Evolutionary conservation across 2,888 invertebrate genomes (phyloP).

Genomic region (Pollenia labialis): DNA sequence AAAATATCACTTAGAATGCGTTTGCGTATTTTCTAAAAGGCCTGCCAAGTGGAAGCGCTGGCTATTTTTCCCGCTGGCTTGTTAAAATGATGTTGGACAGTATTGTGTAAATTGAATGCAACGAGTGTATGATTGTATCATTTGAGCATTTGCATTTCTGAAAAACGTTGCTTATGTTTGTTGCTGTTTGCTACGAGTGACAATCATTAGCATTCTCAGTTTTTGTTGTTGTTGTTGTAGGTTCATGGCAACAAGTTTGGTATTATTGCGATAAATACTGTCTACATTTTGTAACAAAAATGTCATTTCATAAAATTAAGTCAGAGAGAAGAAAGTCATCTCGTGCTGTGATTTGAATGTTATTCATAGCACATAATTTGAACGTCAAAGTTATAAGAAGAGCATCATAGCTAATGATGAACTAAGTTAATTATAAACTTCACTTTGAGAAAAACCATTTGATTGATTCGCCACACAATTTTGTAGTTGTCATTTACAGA

Average conservation of each 20-base stretch:
- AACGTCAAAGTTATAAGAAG: background rate
- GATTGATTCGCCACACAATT: slow-evolving; percentile 6
- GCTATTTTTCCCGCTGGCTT: background rate
- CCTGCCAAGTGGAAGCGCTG: too few species aligned
- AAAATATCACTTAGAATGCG: too few species aligned
- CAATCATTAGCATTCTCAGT: background rate
- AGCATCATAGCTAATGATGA: background rate
- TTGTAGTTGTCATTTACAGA: background rate
- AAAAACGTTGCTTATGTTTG: background rate
- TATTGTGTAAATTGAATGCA: background rate
- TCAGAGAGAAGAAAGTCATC: background rate
- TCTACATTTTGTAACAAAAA: slow-evolving; percentile 11
- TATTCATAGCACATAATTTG: background rate
- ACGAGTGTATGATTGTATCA: background rate
- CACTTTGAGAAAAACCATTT: background rate
- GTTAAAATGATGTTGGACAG: background rate
- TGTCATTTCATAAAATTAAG: background rate
- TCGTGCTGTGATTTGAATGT: slow-evolving; percentile 12
- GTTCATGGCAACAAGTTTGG: slow-evolving; percentile 3
- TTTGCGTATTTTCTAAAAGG: too few species aligned
- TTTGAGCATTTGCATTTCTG: slow-evolving; percentile 2
- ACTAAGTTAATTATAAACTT: background rate
- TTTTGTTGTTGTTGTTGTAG: background rate
- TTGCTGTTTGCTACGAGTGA: slow-evolving; percentile 6
- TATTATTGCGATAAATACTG: background rate